These are phyloP conservation scores for Cistogaster globosa DNA, from an alignment of 2,888 invertebrate genomes.

Conservation along the genomic window DNA sequence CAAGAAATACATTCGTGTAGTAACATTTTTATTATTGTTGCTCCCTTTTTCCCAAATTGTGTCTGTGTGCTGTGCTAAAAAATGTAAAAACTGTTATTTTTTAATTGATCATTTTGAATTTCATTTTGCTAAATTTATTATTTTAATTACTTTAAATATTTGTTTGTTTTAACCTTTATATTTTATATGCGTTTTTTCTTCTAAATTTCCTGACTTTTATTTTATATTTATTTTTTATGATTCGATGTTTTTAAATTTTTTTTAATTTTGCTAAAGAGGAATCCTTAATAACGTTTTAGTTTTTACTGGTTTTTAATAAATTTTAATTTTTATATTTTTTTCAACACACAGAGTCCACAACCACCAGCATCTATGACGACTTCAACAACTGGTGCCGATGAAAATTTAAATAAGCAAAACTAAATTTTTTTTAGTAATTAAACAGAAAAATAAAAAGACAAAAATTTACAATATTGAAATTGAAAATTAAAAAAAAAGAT, in stretches of 20 bases:
- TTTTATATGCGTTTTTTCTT: conserved; percentile 63
- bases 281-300: conserved; percentile 7
- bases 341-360: conserved; percentile 87
- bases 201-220: conserved; percentile 60
- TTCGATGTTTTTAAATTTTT: conserved; percentile 32
- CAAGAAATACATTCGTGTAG: not conserved
- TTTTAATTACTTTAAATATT: not conserved
- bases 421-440: conserved; percentile 74
- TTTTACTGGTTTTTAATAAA: conserved; percentile 63
- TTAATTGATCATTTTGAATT: conserved; percentile 25
- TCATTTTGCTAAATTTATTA: not conserved
- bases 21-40: conserved; percentile 37
- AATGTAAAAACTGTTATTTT: conserved; percentile 39
- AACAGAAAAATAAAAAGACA: conserved; percentile 54
- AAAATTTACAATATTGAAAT: conserved; percentile 38
- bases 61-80: conserved; percentile 66
- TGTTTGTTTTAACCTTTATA: conserved; percentile 18
- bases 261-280: conserved; percentile 46
- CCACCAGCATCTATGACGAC: conserved; percentile 85
- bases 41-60: conserved; percentile 60
- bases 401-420: conserved; percentile 87
- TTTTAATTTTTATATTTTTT: conserved; percentile 71
- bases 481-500: conserved; percentile 47
- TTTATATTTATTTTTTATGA: conserved; percentile 59
- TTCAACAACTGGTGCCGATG: conserved; percentile 87